Percentiles rank a stretch among this genome's conserved stretches.
Evolutionary conservation across 64 coral and sea anemone genomes (phyloP).

Genomic region (Actinia tenebrosa): DNA sequence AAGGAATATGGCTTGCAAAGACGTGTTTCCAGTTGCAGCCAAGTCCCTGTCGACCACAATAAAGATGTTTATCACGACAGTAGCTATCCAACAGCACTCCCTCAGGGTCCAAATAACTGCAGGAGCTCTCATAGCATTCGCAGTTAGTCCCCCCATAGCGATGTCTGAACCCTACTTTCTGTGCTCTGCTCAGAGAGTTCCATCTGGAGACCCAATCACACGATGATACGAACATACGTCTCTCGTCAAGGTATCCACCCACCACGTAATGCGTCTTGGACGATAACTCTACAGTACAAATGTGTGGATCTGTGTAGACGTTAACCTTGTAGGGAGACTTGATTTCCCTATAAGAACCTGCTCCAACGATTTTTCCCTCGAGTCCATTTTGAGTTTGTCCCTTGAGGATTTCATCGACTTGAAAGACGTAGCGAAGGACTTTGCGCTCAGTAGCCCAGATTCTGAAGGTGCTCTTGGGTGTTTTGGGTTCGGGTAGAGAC

Average conservation of each 20-base stretch:
- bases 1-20: not conserved
- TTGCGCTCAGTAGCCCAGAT: not conserved
- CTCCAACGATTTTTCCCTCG: not conserved
- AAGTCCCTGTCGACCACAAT: not conserved
- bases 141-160: not conserved
- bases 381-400: not conserved
- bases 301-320: not conserved
- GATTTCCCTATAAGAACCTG: not conserved
- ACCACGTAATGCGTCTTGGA: conserved; percentile 5
- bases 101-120: not conserved
- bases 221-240: not conserved
- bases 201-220: not conserved
- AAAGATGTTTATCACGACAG: conserved; percentile 3
- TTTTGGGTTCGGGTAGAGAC: not conserved
- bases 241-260: not conserved
- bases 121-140: conserved; percentile 5
- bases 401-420: conserved; percentile 3
- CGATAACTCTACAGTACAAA: not conserved
- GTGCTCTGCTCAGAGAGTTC: not conserved
- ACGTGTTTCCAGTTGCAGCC: not conserved
- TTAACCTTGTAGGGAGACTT: not conserved
- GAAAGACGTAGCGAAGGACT: not conserved
- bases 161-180: not conserved
- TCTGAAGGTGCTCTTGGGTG: not conserved
- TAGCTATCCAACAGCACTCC: not conserved